A percentile compares a stretch with the other conserved stretches of the same genome.
Conservation (phyloP, 2,888 invertebrate species). For the Habroteleia sp. region DNA sequence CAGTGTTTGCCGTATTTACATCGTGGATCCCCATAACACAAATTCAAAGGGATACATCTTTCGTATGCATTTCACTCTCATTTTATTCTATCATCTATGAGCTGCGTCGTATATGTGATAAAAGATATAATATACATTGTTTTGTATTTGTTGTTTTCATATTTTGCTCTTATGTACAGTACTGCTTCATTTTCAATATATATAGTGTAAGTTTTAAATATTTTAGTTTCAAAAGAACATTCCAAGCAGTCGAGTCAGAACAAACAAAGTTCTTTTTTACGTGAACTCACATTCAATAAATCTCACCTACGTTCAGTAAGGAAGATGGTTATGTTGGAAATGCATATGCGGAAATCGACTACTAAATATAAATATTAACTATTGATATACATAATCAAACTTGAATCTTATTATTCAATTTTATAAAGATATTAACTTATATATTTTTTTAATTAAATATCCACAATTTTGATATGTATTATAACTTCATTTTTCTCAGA, state of each 20-base stretch:
- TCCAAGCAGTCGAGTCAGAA: background rate
- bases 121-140: slow-evolving; percentile 19
- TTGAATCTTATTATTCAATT: no score
- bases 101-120: slow-evolving; percentile 17
- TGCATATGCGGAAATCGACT: no score
- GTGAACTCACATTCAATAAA: no score
- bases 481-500: no score
- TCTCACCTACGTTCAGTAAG: no score
- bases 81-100: slow-evolving; percentile 49
- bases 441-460: no score
- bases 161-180: slow-evolving; percentile 9
- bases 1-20: slow-evolving; percentile 55
- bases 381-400: no score
- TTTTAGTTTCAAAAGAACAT: slow-evolving; percentile 19
- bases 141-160: slow-evolving; percentile 27
- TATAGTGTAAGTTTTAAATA: slow-evolving; percentile 23
- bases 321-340: no score
- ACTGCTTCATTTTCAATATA: slow-evolving; percentile 18
- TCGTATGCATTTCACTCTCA: slow-evolving; percentile 39
- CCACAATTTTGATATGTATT: no score
- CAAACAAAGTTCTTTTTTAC: slow-evolving; percentile 4
- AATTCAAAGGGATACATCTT: slow-evolving; percentile 52
- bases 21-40: slow-evolving; percentile 57
- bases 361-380: no score
- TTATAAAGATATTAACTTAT: no score